These are phyloP conservation scores for Eulemur coronatus DNA, from an alignment of 2,797 vertebrate species.

Conservation along the genomic window DNA sequence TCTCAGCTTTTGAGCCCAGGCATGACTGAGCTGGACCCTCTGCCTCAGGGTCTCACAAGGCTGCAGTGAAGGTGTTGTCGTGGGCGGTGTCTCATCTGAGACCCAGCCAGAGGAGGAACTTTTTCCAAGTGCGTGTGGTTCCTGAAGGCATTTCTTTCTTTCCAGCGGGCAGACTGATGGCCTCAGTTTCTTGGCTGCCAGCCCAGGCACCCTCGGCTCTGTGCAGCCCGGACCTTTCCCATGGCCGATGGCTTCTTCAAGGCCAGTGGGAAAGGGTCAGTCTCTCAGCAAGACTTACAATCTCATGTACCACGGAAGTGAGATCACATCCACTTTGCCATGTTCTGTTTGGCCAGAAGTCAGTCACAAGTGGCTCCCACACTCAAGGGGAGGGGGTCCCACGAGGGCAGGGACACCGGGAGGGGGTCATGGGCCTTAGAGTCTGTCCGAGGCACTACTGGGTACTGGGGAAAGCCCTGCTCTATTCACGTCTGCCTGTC, in stretches of 20 bases:
- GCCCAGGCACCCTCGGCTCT: background rate
- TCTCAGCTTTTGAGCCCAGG: background rate
- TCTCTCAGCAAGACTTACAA: background rate
- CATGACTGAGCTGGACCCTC: background rate
- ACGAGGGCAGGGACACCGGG: background rate
- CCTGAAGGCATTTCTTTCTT: background rate
- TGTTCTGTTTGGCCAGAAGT: background rate
- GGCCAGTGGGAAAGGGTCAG: background rate
- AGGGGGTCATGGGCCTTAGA: background rate
- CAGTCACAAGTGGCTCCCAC: background rate
- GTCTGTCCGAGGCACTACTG: background rate
- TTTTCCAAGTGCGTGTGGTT: too few relatives aligned
- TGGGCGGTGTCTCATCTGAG: background rate
- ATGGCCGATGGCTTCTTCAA: background rate
- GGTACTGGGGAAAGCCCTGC: too few relatives aligned
- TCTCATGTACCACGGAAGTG: background rate
- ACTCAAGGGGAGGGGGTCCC: background rate
- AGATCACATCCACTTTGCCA: background rate
- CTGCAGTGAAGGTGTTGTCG: background rate
- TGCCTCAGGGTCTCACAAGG: background rate
- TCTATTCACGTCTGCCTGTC: background rate
- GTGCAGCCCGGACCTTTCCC: background rate
- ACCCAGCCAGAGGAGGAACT: fast-evolving
- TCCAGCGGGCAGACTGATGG: background rate
- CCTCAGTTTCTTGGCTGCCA: background rate